These are phyloP conservation scores for Eriosoma lanigerum DNA, from an alignment of 1,140 invertebrate genomes.

Conservation along the genomic window DNA sequence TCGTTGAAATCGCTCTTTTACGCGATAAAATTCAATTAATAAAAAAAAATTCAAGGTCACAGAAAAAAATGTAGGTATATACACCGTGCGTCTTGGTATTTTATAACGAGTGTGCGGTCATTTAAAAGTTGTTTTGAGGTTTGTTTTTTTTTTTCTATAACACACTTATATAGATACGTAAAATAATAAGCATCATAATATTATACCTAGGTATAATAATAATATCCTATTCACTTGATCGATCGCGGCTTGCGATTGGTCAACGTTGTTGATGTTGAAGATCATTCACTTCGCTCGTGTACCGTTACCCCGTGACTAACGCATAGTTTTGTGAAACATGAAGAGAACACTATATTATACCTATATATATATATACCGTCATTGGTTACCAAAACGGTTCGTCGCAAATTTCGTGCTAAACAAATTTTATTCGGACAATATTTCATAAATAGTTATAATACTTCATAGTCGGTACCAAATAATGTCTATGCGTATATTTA, in stretches of 20 bases:
- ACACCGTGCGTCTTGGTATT: not conserved
- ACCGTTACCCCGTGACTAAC: constrained; percentile 49
- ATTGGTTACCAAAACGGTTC: constrained; percentile 42
- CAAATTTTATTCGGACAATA: not conserved
- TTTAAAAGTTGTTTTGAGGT: not conserved
- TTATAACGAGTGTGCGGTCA: not conserved
- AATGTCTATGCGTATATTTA: too few species aligned
- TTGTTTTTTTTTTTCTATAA: too few species aligned
- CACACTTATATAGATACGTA: too few species aligned
- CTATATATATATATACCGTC: not conserved
- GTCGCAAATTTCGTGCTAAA: not conserved
- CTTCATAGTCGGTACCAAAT: too few species aligned
- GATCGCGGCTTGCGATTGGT: constrained; percentile 22
- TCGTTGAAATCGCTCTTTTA: too few species aligned
- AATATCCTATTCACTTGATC: constrained; percentile 11
- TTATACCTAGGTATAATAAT: too few species aligned
- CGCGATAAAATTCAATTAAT: too few species aligned
- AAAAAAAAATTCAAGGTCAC: not conserved
- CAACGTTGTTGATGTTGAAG: constrained; percentile 47
- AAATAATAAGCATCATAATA: too few species aligned
- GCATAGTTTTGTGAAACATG: not conserved
- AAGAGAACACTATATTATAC: not conserved
- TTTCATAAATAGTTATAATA: too few species aligned
- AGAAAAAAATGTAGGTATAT: not conserved
- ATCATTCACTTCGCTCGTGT: constrained; percentile 47